Conservation (phyloP, 2,888 invertebrate species). For the Hermaeophaga mercurialis region DNA sequence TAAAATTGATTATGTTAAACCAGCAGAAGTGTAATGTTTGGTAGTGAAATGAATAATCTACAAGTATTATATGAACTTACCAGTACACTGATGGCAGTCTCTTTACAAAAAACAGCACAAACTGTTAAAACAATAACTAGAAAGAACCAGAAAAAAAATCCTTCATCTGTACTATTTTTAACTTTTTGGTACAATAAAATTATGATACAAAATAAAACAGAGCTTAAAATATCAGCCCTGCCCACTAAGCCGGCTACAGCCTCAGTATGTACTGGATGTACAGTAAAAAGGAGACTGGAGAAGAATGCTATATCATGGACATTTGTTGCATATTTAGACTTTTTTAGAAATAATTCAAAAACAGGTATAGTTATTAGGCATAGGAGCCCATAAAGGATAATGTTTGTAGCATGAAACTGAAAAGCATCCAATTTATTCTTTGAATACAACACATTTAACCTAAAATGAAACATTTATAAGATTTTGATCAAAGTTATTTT, state of each 20-base stretch:
- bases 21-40: too few relatives aligned
- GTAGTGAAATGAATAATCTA: too few relatives aligned
- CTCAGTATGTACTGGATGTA: slow-evolving; percentile 94
- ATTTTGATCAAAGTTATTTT: not conserved
- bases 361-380: slow-evolving; percentile 61
- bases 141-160: slow-evolving; percentile 43
- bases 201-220: slow-evolving; percentile 74
- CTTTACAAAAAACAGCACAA: slow-evolving; percentile 86
- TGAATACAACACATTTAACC: slow-evolving; percentile 70
- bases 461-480: slow-evolving; percentile 52
- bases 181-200: slow-evolving; percentile 68
- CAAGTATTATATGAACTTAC: too few relatives aligned
- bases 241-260: slow-evolving; percentile 92
- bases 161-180: slow-evolving; percentile 44
- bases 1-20: too few relatives aligned
- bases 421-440: slow-evolving; percentile 62
- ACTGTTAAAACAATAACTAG: slow-evolving; percentile 59
- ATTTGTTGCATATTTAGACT: slow-evolving; percentile 43
- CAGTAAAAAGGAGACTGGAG: slow-evolving; percentile 78
- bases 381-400: slow-evolving; percentile 72
- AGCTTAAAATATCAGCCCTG: slow-evolving; percentile 86
- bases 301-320: slow-evolving; percentile 63
- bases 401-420: slow-evolving; percentile 78
- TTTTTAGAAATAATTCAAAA: slow-evolving; percentile 53
- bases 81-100: slow-evolving; percentile 88